Evolutionary conservation across 2,113 vertebrate species (phyloP).

Genomic region (Paradoxurus hermaphroditus): DNA sequence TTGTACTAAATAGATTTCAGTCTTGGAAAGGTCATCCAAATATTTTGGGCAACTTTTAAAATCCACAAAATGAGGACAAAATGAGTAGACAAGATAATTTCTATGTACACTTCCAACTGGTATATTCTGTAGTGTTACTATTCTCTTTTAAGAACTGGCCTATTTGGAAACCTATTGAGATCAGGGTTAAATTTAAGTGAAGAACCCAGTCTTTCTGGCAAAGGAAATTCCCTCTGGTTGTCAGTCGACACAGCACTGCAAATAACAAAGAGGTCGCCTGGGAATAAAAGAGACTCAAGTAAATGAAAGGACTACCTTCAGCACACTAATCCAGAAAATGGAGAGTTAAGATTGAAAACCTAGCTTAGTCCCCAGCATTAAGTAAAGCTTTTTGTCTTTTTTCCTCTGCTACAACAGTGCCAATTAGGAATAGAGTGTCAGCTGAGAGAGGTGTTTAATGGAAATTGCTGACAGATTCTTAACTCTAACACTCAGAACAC

Average conservation of each 20-base stretch:
- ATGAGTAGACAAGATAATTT: neutral
- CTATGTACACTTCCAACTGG: neutral
- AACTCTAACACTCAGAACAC: slow-evolving; percentile 48
- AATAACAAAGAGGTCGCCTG: slow-evolving; percentile 10
- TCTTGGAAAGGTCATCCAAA: neutral
- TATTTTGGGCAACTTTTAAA: slow-evolving; percentile 27
- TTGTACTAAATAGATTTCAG: neutral
- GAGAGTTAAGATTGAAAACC: slow-evolving; percentile 48
- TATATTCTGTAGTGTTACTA: neutral
- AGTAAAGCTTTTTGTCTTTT: slow-evolving; percentile 69
- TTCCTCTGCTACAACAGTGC: slow-evolving; percentile 29
- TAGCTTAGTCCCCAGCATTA: slow-evolving; percentile 32
- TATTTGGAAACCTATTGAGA: neutral
- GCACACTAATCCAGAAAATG: slow-evolving; percentile 41
- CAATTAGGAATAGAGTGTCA: slow-evolving; percentile 71
- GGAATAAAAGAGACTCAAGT: slow-evolving; percentile 42
- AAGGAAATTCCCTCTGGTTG: neutral
- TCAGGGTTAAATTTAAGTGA: neutral
- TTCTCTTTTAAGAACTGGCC: neutral
- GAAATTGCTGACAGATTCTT: slow-evolving; percentile 70
- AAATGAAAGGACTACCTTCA: slow-evolving; percentile 47
- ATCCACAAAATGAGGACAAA: neutral
- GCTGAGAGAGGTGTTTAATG: slow-evolving; percentile 52
- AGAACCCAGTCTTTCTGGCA: neutral
- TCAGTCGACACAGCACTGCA: neutral